phyloP scores from a whole-genome alignment of 1,140 invertebrate genomes.

The Drosophila sechellia region DNA sequence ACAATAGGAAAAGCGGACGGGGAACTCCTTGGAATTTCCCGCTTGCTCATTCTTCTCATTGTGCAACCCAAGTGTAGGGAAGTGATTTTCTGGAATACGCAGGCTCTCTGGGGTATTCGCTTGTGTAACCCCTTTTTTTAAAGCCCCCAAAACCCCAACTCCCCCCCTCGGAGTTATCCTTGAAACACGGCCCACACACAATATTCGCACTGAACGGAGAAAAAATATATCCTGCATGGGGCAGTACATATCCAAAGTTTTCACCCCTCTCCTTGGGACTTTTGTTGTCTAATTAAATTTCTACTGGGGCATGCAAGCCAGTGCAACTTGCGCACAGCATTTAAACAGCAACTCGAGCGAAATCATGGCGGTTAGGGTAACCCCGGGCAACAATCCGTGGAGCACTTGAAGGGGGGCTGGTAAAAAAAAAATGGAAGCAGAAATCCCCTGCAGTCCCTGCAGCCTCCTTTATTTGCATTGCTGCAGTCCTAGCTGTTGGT shows the following conservation, averaged over 20 bases:
- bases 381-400: constrained; percentile 48
- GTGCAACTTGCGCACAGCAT: constrained; percentile 58
- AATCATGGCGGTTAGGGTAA: constrained; percentile 11
- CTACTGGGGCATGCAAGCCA: constrained; percentile 28
- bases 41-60: constrained; percentile 7
- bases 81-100: constrained; percentile 10
- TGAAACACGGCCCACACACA: constrained; percentile 70
- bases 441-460: constrained; percentile 19
- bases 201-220: constrained; percentile 13
- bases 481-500: constrained; percentile 50
- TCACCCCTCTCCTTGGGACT: constrained; percentile 36
- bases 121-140: too few relatives aligned
- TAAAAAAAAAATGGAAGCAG: constrained; percentile 25
- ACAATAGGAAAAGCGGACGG: constrained; percentile 45
- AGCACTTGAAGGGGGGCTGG: constrained; percentile 42
- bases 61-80: constrained; percentile 11
- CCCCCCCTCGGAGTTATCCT: constrained; percentile 51
- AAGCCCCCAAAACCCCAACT: background rate
- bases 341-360: constrained; percentile 65
- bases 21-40: constrained; percentile 32
- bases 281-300: constrained; percentile 81
- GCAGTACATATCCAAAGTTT: constrained; percentile 37
- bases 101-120: background rate
- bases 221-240: constrained; percentile 48
- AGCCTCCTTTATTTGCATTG: constrained; percentile 65